phyloP scores from a whole-genome alignment of 1,140 invertebrate species.

The Lordiphosa mommai region DNA sequence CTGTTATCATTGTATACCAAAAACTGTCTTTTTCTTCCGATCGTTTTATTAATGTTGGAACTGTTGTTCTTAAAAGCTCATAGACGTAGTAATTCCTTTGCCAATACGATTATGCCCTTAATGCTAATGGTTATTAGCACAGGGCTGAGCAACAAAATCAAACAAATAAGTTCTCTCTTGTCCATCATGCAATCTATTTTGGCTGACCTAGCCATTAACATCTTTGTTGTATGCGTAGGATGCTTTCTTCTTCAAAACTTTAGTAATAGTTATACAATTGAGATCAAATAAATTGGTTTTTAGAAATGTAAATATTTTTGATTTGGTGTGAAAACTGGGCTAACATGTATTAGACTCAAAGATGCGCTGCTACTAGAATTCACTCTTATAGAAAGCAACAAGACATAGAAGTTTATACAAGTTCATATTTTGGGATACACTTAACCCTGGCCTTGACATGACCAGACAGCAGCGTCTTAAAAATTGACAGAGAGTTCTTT shows the following conservation, averaged over 20 bases:
- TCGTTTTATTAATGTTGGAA: conserved; percentile 21
- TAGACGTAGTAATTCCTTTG: background rate
- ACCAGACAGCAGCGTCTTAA: too few relatives aligned
- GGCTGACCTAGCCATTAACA: conserved; percentile 19
- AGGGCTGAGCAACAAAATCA: conserved; percentile 11
- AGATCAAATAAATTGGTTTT: conserved; percentile 22
- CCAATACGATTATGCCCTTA: conserved; percentile 10
- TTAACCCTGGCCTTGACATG: too few relatives aligned
- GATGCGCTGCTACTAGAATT: too few relatives aligned
- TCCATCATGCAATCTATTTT: conserved; percentile 21
- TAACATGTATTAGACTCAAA: too few relatives aligned
- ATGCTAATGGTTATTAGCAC: conserved; percentile 9
- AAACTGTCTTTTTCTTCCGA: conserved; percentile 10
- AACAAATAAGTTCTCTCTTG: conserved; percentile 13
- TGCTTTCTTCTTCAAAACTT: conserved; percentile 8
- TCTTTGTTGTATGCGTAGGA: conserved; percentile 25
- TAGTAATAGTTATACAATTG: conserved; percentile 9
- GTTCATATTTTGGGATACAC: too few relatives aligned
- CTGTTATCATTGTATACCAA: conserved; percentile 13
- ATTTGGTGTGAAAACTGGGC: too few relatives aligned
- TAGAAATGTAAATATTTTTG: too few relatives aligned
- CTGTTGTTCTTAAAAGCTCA: conserved; percentile 11
- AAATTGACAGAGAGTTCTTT: too few relatives aligned
- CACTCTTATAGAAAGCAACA: too few relatives aligned
- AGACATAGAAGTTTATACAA: too few relatives aligned